Base-by-base conservation (phyloP, 2,888 invertebrate genomes). In the Drosophila setosimentum region DNA sequence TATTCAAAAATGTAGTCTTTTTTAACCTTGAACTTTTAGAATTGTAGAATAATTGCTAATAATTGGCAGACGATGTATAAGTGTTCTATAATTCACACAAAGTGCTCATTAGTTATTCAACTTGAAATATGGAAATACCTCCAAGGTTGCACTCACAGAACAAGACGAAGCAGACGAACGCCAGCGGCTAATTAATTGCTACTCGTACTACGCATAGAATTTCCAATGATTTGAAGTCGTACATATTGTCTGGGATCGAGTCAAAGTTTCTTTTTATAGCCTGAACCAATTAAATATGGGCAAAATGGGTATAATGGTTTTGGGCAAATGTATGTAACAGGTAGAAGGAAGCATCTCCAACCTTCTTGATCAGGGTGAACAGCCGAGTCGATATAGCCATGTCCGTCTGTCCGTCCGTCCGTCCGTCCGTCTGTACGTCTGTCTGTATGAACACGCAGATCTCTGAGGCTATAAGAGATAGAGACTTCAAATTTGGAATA, bases 101-200 rank as follows among this genome's bases (percentile, higher is more conserved):
- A 42, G 18, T 51, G 24, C 10, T 57, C 45, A 24, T 32, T 0
- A 53, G 24, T 48, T 8, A 54, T 50, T 60, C 7, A 54, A 29
- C 59, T 68, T 16, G 57, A 61, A 70, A 50, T 45, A 40, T 58
- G 42, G n/a, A 42, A 42, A 48, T 35, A 53, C 21, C 30, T 21
- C 13, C 75, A 78, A 78, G 78, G 78, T 78, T 70, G 42, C 33
- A 29, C 50, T 54, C 24, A 27, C 54, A 30, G 24, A 48, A 18
- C 42, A 50, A 50, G 33, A 64, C 45, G 30, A 57, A 57, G 33
- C 33, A 63, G 33, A 50, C 21, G 32, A 60, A 64, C 49, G 30
- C 50, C 57, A 75, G 80, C 69, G 76, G 87, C 71, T 85, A 78
- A 85, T 80, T 77, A 77, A 80, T 78, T 67, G 71, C 55, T 30